A percentile compares a stretch with the other conserved stretches of the same genome.
These are phyloP conservation scores for Axis porcinus DNA, from an alignment of 2,113 vertebrate genomes.

Conservation along the genomic window DNA sequence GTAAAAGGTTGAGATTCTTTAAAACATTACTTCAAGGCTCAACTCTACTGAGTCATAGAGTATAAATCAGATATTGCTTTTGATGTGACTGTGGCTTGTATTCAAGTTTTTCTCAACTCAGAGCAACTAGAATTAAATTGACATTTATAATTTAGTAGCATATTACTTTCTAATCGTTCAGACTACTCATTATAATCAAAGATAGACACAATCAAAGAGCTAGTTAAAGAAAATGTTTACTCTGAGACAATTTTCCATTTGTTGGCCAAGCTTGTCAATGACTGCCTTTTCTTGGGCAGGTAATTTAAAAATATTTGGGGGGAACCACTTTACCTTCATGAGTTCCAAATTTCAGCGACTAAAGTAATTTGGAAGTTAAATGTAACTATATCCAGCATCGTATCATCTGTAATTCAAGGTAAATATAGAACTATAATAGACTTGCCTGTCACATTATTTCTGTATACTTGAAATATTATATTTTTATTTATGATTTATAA, in stretches of 20 bases:
- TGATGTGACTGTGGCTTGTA: slow-evolving; percentile 40
- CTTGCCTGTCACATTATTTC: not conserved
- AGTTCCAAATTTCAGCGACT: slow-evolving; percentile 48
- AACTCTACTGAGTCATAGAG: slow-evolving; percentile 59
- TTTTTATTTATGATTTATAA: not conserved
- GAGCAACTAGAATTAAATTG: slow-evolving; percentile 47
- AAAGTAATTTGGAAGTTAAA: slow-evolving; percentile 56
- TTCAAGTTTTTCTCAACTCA: slow-evolving; percentile 59
- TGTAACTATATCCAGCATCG: slow-evolving; percentile 17
- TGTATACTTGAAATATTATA: not conserved
- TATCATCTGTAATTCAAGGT: slow-evolving; percentile 40
- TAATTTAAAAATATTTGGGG: slow-evolving; percentile 21
- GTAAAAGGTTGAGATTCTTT: slow-evolving; percentile 40
- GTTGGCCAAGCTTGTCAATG: slow-evolving; percentile 52
- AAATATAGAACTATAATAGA: not conserved
- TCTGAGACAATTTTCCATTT: slow-evolving; percentile 47
- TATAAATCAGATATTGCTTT: slow-evolving; percentile 35
- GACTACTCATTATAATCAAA: slow-evolving; percentile 40
- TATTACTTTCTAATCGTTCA: slow-evolving; percentile 17
- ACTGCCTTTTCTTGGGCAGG: not conserved
- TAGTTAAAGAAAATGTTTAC: slow-evolving; percentile 51
- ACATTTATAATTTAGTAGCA: slow-evolving; percentile 51
- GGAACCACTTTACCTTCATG: not conserved
- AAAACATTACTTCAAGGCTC: slow-evolving; percentile 45
- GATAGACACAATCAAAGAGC: slow-evolving; percentile 20